Conservation (phyloP, 2,888 invertebrate species). For the Coleophora flavipennella region DNA sequence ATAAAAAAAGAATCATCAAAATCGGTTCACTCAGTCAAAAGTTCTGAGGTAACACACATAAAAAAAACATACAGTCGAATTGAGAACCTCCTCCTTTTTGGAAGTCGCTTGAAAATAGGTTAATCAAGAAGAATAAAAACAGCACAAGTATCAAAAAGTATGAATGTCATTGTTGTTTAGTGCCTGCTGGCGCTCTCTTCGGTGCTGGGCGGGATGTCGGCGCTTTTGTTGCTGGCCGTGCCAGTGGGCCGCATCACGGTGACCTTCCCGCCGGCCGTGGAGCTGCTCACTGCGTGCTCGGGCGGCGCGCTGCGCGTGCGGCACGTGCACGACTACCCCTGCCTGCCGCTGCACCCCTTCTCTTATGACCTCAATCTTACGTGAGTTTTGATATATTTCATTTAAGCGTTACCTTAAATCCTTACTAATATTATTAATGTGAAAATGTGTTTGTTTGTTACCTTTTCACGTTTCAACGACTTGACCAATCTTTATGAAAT, state of each 20-base stretch:
- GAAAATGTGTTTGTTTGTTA: too few species aligned
- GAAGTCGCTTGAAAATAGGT: constrained; percentile 22
- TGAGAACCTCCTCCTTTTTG: too few species aligned
- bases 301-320: constrained; percentile 39
- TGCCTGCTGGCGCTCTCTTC: constrained; percentile 78
- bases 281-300: constrained; percentile 72
- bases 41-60: too few species aligned
- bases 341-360: constrained; percentile 56
- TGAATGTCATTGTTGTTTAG: constrained; percentile 39
- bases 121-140: neutral
- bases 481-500: too few species aligned
- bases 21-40: too few species aligned
- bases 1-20: too few species aligned
- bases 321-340: constrained; percentile 62
- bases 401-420: too few species aligned
- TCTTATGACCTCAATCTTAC: constrained; percentile 60
- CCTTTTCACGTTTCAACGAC: too few species aligned
- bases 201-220: constrained; percentile 76
- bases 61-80: too few species aligned
- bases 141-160: neutral
- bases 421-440: too few species aligned
- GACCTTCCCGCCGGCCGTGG: constrained; percentile 74
- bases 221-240: constrained; percentile 77
- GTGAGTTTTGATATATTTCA: too few species aligned
- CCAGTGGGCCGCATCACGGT: constrained; percentile 80